Evolutionary conservation across 1,140 invertebrate genomes (phyloP).

Genomic region (Colletes gigas): DNA sequence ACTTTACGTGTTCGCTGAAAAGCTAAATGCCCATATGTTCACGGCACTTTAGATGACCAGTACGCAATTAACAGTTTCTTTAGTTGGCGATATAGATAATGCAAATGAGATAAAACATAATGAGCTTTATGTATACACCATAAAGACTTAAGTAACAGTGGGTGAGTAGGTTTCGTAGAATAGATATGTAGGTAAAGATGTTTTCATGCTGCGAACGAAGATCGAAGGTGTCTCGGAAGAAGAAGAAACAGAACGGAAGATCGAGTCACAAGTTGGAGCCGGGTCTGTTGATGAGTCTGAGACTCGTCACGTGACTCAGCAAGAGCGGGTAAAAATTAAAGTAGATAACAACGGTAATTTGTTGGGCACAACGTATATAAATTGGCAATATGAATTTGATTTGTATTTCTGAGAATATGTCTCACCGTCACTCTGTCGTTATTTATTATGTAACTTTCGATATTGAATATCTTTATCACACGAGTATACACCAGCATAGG

Average conservation of each 20-base stretch:
- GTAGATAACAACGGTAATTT: conserved; percentile 61
- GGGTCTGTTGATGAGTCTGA: conserved; percentile 72
- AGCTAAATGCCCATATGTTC: conserved; percentile 48
- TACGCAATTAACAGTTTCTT: conserved; percentile 59
- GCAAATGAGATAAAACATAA: conserved; percentile 44
- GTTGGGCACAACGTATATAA: conserved; percentile 66
- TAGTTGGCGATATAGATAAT: conserved; percentile 49
- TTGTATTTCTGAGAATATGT: conserved; percentile 35
- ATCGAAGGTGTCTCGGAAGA: conserved; percentile 70
- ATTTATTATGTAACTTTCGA: conserved; percentile 7
- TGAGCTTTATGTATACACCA: conserved; percentile 48
- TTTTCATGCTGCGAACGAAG: conserved; percentile 80
- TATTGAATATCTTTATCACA: not conserved
- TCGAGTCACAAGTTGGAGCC: conserved; percentile 67
- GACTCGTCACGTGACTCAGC: conserved; percentile 72
- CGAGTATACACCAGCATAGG: not conserved
- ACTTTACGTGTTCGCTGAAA: conserved; percentile 41
- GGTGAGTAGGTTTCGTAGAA: conserved; percentile 78
- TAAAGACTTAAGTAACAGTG: conserved; percentile 49
- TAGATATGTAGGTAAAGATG: conserved; percentile 80
- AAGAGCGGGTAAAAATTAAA: conserved; percentile 78
- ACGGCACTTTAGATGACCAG: conserved; percentile 69
- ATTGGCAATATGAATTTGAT: conserved; percentile 43
- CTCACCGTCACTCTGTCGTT: conserved; percentile 38
- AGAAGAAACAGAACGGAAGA: conserved; percentile 66